These are phyloP conservation scores for Leptestheria dahalacensis DNA, from an alignment of 1,140 invertebrate species.

Conservation along the genomic window DNA sequence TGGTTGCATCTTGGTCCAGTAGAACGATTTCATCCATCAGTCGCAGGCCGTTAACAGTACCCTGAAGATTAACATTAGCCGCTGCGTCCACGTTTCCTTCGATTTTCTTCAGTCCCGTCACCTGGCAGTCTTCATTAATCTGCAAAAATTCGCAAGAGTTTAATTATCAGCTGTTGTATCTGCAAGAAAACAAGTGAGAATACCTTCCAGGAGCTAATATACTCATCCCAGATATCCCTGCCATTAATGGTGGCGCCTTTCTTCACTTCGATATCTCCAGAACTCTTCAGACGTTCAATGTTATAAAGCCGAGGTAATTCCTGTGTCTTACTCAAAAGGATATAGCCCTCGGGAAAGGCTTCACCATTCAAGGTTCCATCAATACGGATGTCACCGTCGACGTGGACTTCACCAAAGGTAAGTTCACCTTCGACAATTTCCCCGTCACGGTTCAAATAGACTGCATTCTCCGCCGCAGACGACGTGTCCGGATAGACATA, in stretches of 20 bases:
- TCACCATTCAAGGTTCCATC: not conserved
- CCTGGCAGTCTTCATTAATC: not conserved
- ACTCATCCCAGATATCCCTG: not conserved
- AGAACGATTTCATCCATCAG: not conserved
- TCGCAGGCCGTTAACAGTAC: not conserved
- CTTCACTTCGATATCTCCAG: not conserved
- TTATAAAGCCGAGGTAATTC: not conserved
- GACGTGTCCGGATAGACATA: not conserved
- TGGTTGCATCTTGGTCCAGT: not conserved
- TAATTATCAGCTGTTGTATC: no score
- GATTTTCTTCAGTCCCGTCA: not conserved
- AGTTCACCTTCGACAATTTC: not conserved
- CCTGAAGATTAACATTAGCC: not conserved
- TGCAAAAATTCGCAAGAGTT: no score
- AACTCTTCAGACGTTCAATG: not conserved
- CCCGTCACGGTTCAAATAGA: not conserved
- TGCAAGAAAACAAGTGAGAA: not conserved
- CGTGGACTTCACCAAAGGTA: no score
- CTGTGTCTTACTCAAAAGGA: not conserved
- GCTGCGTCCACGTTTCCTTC: not conserved
- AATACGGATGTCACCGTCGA: not conserved
- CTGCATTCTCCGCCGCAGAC: not conserved
- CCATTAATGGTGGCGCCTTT: not conserved
- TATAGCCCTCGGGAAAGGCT: not conserved
- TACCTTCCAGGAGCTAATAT: not conserved